Base-by-base conservation (phyloP, 2,797 vertebrate species). In the Hozukius guyotensis region DNA sequence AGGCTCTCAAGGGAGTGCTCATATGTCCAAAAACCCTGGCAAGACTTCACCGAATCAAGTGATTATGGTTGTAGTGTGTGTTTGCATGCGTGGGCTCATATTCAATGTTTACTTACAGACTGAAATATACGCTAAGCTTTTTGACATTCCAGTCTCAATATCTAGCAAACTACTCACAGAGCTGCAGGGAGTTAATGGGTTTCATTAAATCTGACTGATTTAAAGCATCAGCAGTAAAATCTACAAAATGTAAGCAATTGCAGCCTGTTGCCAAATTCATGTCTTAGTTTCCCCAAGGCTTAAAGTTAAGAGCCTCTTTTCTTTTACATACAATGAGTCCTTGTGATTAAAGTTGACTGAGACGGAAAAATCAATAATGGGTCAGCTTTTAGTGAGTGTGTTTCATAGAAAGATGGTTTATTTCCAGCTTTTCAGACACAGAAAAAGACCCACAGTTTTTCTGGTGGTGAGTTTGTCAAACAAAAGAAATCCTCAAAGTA, bases 11-110 rank as follows among this genome's bases (percentile, higher is more conserved):
- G 87, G 80, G 88, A 88, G 84, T 5, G 57, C 87, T 90, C 80
- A 75, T 61, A 86, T 86, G 89, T 93, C 90, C 84, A 85, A 87
- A 92, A 92, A 86, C 80, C 77, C 62, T 59, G 16, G 64, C 76
- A 75, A 83, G 80, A 85, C 75, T 88, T 87, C 77, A 65, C 71
- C 29, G 66, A 85, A 87, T 86, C 83, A 75, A 90, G 80, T 34
- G 77, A 90, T 90, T 88, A 89, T 76, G 56, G 82, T 73, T 83
- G 70, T 36, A 60, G 62, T 80, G 75, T 82, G 81, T 87, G 71
- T 90, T 84, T 86, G 75, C 32, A 22, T 69, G 72, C 13, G 34
- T 73, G 59, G 34, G 80, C 80, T 84, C 68, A 46, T 75, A 66
- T 78, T 82, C 81, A 70, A 3, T 89, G 76, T 91, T 87, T 88